Percentiles rank a stretch among this genome's conserved stretches.
These are phyloP conservation scores for Decapterus maruadsi DNA, from an alignment of 2,797 vertebrate species.

Conservation along the genomic window DNA sequence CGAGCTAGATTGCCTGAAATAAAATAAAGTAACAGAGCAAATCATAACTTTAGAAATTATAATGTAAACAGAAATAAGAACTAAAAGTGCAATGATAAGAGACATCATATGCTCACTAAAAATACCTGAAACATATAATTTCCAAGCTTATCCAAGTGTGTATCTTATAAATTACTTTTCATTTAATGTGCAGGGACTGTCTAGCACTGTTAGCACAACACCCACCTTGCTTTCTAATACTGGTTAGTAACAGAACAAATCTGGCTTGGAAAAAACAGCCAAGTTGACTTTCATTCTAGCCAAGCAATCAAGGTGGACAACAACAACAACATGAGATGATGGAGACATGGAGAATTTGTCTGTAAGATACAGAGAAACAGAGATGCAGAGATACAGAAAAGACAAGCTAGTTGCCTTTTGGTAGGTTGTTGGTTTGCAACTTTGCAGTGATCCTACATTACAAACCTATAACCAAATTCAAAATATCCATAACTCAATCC, in stretches of 20 bases:
- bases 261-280: not conserved
- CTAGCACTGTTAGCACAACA: not conserved
- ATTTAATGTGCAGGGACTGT: not conserved
- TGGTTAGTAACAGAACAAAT: conserved; percentile 7
- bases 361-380: not conserved
- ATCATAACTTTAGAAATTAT: conserved; percentile 2
- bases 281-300: conserved; percentile 2
- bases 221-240: conserved; percentile 1
- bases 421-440: not conserved
- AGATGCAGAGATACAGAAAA: not conserved
- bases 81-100: conserved; percentile 46
- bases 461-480: not conserved
- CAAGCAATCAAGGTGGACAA: not conserved
- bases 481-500: conserved; percentile 5
- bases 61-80: conserved; percentile 46
- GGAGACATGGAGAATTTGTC: conserved; percentile 1
- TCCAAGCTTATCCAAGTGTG: not conserved
- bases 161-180: not conserved
- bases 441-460: not conserved
- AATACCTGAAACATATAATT: not conserved
- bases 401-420: not conserved
- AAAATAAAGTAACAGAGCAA: not conserved
- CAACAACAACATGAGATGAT: too few relatives aligned
- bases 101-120: not conserved
- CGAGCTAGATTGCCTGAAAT: not conserved